These are phyloP conservation scores for Aphelocoma coerulescens DNA, from an alignment of 2,113 vertebrate species.

Conservation along the genomic window DNA sequence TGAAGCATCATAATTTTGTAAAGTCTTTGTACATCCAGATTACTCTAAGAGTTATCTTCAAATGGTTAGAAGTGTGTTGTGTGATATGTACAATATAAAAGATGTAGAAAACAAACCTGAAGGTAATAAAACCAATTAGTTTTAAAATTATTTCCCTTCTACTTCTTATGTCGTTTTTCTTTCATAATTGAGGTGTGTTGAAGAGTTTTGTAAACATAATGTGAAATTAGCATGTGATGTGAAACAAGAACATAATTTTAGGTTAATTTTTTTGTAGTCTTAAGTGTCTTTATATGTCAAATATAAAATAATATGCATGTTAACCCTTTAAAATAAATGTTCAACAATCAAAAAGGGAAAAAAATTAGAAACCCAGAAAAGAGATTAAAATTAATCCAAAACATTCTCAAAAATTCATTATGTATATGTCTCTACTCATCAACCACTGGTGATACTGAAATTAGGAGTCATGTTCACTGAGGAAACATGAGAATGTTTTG, in stretches of 20 bases:
- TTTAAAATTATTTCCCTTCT: not conserved
- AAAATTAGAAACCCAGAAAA: not conserved
- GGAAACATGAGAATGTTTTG: not conserved
- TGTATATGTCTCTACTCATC: not conserved
- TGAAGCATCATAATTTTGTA: not conserved
- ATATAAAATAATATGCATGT: not conserved
- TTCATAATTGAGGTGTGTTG: not conserved
- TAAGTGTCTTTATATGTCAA: not conserved
- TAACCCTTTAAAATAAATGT: not conserved
- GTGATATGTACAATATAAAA: not conserved
- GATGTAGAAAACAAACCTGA: not conserved
- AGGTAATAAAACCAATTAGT: not conserved
- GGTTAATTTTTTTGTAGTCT: not conserved
- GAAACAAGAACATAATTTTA: not conserved
- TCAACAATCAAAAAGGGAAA: not conserved
- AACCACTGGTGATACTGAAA: not conserved
- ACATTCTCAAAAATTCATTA: not conserved
- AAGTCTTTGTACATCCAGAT: not conserved
- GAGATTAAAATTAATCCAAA: not conserved
- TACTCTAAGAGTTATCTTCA: not conserved
- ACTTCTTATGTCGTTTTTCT: not conserved
- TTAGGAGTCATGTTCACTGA: not conserved
- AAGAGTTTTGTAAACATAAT: not conserved
- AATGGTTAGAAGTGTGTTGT: not conserved
- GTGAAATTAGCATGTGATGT: not conserved